Percentiles rank a stretch among this genome's conserved stretches.
phyloP scores from a whole-genome alignment of 2,113 vertebrate genomes.

The human (Homo sapiens) region DNA sequence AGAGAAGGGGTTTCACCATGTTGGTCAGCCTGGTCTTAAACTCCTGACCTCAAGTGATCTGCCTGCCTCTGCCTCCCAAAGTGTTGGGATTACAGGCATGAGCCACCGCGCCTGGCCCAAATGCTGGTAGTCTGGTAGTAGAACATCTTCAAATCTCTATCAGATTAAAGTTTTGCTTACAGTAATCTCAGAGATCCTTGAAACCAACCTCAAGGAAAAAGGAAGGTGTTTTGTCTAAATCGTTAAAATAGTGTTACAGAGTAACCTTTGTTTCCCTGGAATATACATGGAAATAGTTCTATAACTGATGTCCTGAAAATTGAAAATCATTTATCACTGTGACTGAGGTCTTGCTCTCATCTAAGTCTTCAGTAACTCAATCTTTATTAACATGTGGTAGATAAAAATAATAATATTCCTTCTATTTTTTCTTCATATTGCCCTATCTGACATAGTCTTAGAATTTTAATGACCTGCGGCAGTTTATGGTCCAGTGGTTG shows the following conservation, averaged over 20 bases:
- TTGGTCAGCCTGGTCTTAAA: no score
- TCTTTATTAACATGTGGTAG: not conserved
- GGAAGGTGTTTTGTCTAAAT: not conserved
- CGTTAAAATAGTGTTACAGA: not conserved
- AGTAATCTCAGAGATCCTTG: not conserved
- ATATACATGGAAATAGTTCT: not conserved
- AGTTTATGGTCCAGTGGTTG: not conserved
- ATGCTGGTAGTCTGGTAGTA: not conserved
- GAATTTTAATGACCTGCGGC: not conserved
- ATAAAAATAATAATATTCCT: not conserved
- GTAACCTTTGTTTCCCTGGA: not conserved
- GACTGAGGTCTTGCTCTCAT: not conserved
- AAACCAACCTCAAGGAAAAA: not conserved
- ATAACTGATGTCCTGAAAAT: not conserved
- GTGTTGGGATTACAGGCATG: no score
- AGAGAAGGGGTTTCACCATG: no score
- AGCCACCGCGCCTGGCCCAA: no score
- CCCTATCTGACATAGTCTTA: not conserved
- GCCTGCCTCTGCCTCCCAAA: no score
- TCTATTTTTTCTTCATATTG: not conserved
- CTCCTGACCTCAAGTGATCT: no score
- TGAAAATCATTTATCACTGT: not conserved
- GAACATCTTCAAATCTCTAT: not conserved
- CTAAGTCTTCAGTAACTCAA: not conserved
- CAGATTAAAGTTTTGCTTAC: not conserved